Evolutionary conservation across 2,888 invertebrate species (phyloP).

Genomic region (Pseudolycoriella hygida): DNA sequence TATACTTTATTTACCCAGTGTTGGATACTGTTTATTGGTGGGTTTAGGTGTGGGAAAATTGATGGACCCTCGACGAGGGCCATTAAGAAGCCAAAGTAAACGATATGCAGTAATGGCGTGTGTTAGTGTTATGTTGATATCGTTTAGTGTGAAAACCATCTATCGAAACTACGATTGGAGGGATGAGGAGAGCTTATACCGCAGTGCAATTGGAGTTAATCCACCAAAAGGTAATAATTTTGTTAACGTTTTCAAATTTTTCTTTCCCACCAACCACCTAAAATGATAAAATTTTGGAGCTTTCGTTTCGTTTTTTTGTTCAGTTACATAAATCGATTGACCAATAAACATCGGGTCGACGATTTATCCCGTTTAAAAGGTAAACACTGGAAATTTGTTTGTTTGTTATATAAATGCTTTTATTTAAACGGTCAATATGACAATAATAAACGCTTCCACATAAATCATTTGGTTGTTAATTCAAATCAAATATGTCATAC

Average conservation of each 20-base stretch:
- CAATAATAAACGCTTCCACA: too few relatives aligned
- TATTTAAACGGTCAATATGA: too few relatives aligned
- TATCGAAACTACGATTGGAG: constrained; percentile 79
- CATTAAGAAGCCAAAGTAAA: constrained; percentile 21
- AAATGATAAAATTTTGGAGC: neutral
- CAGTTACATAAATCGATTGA: too few relatives aligned
- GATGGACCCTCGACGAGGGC: constrained; percentile 19
- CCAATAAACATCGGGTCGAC: too few relatives aligned
- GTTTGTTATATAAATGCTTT: too few relatives aligned
- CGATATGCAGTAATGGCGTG: constrained; percentile 20
- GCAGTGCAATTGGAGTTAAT: constrained; percentile 79
- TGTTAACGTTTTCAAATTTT: neutral
- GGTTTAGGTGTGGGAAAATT: constrained; percentile 48
- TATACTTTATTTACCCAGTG: constrained; percentile 88
- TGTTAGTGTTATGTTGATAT: constrained; percentile 39
- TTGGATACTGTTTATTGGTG: constrained; percentile 81
- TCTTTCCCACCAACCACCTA: neutral
- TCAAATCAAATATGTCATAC: too few relatives aligned
- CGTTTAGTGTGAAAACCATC: constrained; percentile 60
- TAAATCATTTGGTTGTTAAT: too few relatives aligned
- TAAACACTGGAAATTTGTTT: too few relatives aligned
- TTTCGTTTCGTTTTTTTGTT: neutral
- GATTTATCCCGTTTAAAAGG: too few relatives aligned
- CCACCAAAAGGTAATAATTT: constrained; percentile 81
- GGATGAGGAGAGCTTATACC: constrained; percentile 82